Evolutionary conservation across 2,113 vertebrate genomes (phyloP).

Genomic region (Hypanus sabinus): DNA sequence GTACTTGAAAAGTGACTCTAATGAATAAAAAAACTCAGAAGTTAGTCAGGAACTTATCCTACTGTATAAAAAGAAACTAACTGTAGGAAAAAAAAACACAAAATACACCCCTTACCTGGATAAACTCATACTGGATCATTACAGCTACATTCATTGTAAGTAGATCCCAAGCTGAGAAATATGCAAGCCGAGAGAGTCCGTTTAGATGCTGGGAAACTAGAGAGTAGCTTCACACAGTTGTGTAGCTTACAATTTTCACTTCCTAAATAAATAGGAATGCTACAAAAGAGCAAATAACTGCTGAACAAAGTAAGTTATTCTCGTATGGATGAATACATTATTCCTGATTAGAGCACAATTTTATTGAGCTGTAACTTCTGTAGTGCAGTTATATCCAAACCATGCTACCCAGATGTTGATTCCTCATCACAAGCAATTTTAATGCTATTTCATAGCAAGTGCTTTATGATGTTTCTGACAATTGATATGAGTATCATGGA

Average conservation of each 20-base stretch:
- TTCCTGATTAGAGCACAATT: not conserved
- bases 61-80: not conserved
- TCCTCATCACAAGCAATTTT: not conserved
- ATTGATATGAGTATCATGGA: not conserved
- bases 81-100: not conserved
- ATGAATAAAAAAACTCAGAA: conserved; percentile 12
- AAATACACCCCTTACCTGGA: not conserved
- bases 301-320: not conserved
- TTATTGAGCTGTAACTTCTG: not conserved
- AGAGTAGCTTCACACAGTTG: not conserved
- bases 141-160: not conserved
- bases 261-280: not conserved
- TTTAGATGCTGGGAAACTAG: not conserved
- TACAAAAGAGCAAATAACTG: not conserved
- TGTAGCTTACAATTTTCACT: not conserved
- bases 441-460: not conserved
- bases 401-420: not conserved
- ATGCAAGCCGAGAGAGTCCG: not conserved
- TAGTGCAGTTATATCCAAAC: not conserved
- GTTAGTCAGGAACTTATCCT: not conserved
- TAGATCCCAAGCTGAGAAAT: not conserved
- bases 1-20: not conserved
- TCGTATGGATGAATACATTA: not conserved
- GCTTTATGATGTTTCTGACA: not conserved
- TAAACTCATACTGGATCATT: not conserved